Percentiles rank a stretch among this genome's conserved stretches.
These are phyloP conservation scores for Augiades crinisus DNA, from an alignment of 2,888 invertebrate species.

Conservation along the genomic window DNA sequence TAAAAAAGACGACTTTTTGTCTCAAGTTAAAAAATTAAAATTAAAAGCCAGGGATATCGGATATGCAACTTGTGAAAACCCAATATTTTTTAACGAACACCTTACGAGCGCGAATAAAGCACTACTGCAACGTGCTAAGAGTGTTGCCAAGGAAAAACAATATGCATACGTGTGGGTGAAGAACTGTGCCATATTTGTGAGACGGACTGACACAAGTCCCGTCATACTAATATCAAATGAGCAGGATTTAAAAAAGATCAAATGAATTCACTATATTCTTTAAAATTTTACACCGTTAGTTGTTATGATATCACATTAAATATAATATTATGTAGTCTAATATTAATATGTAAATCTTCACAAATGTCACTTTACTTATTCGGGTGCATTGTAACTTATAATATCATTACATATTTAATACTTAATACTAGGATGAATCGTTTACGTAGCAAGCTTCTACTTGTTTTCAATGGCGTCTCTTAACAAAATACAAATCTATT, in stretches of 20 bases:
- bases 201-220: neutral
- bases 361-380: neutral
- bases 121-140: neutral
- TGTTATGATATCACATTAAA: neutral
- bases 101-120: slow-evolving; percentile 10
- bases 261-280: neutral
- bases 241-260: slow-evolving; percentile 3
- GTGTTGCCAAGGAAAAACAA: neutral
- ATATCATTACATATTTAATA: neutral
- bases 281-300: neutral
- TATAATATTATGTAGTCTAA: neutral
- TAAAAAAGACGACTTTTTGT: slow-evolving; percentile 21
- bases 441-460: neutral
- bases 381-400: neutral
- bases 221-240: neutral
- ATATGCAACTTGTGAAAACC: neutral
- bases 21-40: slow-evolving; percentile 6
- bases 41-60: slow-evolving; percentile 6
- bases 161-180: neutral
- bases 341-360: neutral
- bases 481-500: neutral
- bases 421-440: neutral
- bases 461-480: neutral
- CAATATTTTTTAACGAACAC: slow-evolving; percentile 19
- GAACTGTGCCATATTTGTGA: neutral